Evolutionary conservation across 2,113 vertebrate genomes (phyloP).

Genomic region (Elachura formosa): DNA sequence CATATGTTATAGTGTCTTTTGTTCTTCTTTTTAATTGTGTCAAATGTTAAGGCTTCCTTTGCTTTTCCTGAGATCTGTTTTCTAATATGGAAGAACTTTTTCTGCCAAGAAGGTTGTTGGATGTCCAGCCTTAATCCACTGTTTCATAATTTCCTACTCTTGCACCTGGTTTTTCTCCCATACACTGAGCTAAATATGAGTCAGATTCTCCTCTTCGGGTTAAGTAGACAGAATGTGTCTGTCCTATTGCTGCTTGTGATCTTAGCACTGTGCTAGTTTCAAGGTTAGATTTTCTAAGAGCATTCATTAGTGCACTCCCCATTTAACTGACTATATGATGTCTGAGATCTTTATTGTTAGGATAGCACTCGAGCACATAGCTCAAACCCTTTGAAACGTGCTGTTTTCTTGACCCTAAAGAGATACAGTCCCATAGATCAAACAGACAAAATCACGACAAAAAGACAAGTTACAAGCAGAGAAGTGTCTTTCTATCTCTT

Average conservation of each 20-base stretch:
- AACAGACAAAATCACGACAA: background rate
- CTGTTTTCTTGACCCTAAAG: background rate
- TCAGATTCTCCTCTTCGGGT: background rate
- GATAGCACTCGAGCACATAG: background rate
- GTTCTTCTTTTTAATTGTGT: background rate
- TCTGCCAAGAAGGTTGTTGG: background rate
- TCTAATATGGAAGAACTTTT: background rate
- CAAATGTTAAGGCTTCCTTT: constrained; percentile 10
- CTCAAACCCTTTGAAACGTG: background rate
- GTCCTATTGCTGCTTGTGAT: background rate
- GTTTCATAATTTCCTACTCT: background rate
- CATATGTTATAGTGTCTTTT: background rate
- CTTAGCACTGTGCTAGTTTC: background rate
- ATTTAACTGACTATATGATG: background rate
- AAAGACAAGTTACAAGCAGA: background rate
- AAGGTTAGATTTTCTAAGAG: background rate
- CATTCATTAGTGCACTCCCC: background rate
- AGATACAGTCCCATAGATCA: background rate
- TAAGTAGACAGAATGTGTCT: background rate
- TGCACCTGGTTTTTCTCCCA: background rate
- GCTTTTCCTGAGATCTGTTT: background rate
- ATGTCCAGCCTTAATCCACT: background rate
- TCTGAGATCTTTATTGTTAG: background rate
- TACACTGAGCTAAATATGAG: background rate
- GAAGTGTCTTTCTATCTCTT: background rate